Conservation (phyloP, 92 coral and sea anemone genomes). For the Zoanthus solanderi region DNA sequence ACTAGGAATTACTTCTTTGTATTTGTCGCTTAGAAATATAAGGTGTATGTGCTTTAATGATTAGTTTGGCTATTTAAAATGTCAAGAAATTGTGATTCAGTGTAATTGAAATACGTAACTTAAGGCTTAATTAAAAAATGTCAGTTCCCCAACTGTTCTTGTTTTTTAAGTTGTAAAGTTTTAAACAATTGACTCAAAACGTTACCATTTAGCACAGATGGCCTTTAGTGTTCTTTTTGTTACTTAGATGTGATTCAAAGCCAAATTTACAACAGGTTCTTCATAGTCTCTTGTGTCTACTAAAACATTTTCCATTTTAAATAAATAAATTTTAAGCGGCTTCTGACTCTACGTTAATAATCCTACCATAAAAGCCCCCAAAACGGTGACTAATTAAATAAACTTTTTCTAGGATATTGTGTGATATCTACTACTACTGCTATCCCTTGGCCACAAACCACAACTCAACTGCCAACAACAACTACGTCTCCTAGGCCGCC, state of each 20-base stretch:
- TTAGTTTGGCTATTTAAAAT: neutral
- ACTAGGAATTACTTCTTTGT: neutral
- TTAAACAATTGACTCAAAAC: neutral
- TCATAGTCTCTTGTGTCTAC: too few relatives aligned
- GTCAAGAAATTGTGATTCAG: neutral
- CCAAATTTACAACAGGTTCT: neutral
- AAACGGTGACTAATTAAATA: neutral
- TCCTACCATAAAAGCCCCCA: neutral
- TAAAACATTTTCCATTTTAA: neutral
- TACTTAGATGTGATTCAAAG: neutral
- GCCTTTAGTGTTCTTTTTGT: neutral
- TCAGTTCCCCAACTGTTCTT: neutral
- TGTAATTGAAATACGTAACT: neutral
- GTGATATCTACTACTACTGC: conserved; percentile 9
- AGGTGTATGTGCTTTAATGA: neutral
- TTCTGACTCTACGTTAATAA: neutral
- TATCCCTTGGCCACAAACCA: conserved; percentile 36
- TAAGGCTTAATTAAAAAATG: neutral
- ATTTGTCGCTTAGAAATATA: neutral
- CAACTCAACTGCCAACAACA: conserved; percentile 13
- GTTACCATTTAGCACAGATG: neutral
- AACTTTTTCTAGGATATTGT: neutral
- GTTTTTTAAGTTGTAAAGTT: neutral
- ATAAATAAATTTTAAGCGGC: neutral
- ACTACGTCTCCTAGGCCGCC: conserved; percentile 13